Evolutionary conservation across 1,140 invertebrate species (phyloP).

Genomic region (Scaptomyza graminum): DNA sequence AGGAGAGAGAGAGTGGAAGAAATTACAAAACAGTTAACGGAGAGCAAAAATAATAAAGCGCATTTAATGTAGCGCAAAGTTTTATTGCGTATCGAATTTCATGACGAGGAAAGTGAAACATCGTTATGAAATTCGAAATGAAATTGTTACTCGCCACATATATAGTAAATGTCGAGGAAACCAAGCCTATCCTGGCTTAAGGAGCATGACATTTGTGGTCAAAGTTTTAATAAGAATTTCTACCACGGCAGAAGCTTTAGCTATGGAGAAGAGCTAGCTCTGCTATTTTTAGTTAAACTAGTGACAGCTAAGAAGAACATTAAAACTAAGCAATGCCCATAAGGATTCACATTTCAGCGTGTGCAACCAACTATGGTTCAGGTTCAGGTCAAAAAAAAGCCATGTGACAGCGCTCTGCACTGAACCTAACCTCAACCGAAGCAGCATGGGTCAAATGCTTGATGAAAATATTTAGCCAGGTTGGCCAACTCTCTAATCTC

Average conservation of each 20-base stretch:
- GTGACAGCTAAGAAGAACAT: conserved; percentile 6
- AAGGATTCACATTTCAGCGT: neutral
- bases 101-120: conserved; percentile 36
- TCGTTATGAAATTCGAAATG: conserved; percentile 32
- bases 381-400: conserved; percentile 30
- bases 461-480: conserved; percentile 32
- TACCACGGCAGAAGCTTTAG: neutral
- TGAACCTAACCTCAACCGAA: conserved; percentile 3
- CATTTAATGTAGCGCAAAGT: conserved; percentile 44
- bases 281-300: neutral
- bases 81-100: conserved; percentile 71
- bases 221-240: conserved; percentile 1
- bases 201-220: conserved; percentile 27
- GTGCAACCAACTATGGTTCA: neutral
- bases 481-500: neutral
- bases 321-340: conserved; percentile 5
- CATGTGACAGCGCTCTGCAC: conserved; percentile 10
- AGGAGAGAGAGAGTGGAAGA: neutral
- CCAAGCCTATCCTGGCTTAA: conserved; percentile 3
- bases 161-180: conserved; percentile 3
- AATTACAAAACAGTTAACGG: conserved; percentile 29
- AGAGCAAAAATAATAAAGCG: conserved; percentile 62
- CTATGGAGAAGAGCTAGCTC: neutral
- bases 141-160: neutral
- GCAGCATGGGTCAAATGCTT: conserved; percentile 63